Evolutionary conservation across 2,797 vertebrate genomes (phyloP).

Genomic region (Chrysocyon brachyurus): DNA sequence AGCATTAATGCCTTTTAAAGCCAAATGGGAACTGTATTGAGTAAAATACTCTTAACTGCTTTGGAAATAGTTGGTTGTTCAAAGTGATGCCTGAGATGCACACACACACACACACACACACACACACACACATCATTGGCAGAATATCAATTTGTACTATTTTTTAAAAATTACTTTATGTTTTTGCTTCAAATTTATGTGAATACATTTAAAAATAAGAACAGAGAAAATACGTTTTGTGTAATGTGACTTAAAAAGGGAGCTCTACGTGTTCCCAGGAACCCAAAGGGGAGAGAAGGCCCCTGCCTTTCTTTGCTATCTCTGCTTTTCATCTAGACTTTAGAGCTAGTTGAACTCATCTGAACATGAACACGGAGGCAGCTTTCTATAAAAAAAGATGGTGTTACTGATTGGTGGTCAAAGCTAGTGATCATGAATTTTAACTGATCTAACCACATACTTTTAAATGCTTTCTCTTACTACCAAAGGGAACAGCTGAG

Average conservation of each 20-base stretch:
- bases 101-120: not conserved
- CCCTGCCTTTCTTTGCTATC: not conserved
- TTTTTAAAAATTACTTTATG: not conserved
- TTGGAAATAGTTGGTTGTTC: conserved; percentile 59
- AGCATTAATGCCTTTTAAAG: conserved; percentile 66
- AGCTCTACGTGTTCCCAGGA: not conserved
- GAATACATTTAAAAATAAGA: conserved; percentile 42
- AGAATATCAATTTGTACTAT: not conserved
- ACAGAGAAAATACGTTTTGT: not conserved
- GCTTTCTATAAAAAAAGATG: not conserved
- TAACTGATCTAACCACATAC: not conserved
- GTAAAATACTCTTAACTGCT: conserved; percentile 66
- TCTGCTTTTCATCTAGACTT: not conserved
- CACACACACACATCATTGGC: not conserved
- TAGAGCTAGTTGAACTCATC: not conserved
- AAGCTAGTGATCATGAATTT: conserved; percentile 22
- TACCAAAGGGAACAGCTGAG: not conserved
- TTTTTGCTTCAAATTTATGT: not conserved
- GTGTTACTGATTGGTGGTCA: not conserved
- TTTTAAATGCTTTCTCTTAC: conserved; percentile 29
- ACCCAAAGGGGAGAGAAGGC: not conserved
- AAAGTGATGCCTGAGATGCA: conserved; percentile 14
- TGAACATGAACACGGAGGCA: not conserved
- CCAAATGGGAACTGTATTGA: conserved; percentile 43
- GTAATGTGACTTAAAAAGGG: not conserved